Evolutionary conservation across 2,888 invertebrate species (phyloP).

Genomic region (Rhabditoides inermis): DNA sequence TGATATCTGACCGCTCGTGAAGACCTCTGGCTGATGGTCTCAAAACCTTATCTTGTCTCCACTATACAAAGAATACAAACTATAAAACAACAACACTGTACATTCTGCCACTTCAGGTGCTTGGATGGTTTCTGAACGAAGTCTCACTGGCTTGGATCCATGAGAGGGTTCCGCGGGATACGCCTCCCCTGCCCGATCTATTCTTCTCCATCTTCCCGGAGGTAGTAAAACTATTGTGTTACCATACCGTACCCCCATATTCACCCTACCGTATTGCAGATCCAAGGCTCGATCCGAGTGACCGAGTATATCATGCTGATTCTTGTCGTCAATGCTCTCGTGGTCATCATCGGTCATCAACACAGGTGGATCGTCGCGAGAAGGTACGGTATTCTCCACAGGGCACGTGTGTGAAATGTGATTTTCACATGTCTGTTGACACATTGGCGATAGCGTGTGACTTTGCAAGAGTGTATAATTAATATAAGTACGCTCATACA

Average conservation of each 20-base stretch:
- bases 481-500: too few relatives aligned
- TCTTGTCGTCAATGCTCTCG: slow-evolving; percentile 26
- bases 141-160: slow-evolving; percentile 47
- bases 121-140: slow-evolving; percentile 42
- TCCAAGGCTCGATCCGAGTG: slow-evolving; percentile 35
- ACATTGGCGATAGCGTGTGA: too few relatives aligned
- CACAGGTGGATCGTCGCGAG: slow-evolving; percentile 32
- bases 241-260: background rate
- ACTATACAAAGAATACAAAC: background rate
- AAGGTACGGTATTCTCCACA: too few relatives aligned
- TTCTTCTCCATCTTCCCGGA: slow-evolving; percentile 47
- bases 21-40: too few relatives aligned
- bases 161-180: slow-evolving; percentile 41
- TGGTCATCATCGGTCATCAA: slow-evolving; percentile 37
- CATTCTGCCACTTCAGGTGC: slow-evolving; percentile 22
- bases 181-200: slow-evolving; percentile 43
- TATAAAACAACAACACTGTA: background rate
- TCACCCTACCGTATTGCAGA: slow-evolving; percentile 5
- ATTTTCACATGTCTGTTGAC: too few relatives aligned
- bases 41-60: background rate
- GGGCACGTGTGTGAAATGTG: too few relatives aligned
- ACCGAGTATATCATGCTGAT: slow-evolving; percentile 46
- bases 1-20: too few relatives aligned
- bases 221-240: slow-evolving; percentile 1
- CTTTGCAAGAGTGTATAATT: too few relatives aligned